These are phyloP conservation scores for Rhinopomastus cyanomelas DNA, from an alignment of 2,113 vertebrate species.

Conservation along the genomic window DNA sequence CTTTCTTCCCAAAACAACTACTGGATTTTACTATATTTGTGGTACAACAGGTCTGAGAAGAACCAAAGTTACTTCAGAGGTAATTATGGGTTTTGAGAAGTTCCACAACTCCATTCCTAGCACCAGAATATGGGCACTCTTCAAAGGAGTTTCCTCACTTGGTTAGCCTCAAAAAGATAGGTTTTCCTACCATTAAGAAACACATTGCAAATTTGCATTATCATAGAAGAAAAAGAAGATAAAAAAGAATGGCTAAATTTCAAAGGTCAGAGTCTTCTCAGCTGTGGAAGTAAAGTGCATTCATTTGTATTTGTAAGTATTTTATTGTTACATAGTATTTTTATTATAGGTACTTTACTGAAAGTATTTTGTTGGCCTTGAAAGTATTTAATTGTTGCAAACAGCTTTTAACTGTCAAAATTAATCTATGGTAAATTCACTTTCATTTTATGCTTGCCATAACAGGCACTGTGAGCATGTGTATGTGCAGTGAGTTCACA, in stretches of 20 bases:
- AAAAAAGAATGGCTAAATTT: neutral
- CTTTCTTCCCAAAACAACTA: neutral
- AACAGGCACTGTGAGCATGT: neutral
- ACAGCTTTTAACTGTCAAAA: neutral
- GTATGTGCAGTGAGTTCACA: neutral
- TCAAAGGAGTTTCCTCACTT: neutral
- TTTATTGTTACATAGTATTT: neutral
- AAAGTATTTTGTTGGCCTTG: neutral
- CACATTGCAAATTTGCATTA: neutral
- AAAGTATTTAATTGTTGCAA: neutral
- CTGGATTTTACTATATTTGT: neutral
- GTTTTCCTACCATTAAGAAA: neutral
- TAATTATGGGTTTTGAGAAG: neutral
- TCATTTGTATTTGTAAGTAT: neutral
- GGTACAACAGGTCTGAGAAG: neutral
- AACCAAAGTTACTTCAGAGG: neutral
- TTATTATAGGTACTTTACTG: neutral
- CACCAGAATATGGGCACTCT: neutral
- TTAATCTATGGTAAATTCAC: neutral
- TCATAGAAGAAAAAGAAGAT: neutral
- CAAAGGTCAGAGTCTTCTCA: neutral
- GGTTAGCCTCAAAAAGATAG: neutral
- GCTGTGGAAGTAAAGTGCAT: neutral
- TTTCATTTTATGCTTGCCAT: neutral
- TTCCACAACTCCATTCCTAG: neutral